Evolutionary conservation across 1,140 invertebrate species (phyloP).

Genomic region (Schlechtendalia chinensis): DNA sequence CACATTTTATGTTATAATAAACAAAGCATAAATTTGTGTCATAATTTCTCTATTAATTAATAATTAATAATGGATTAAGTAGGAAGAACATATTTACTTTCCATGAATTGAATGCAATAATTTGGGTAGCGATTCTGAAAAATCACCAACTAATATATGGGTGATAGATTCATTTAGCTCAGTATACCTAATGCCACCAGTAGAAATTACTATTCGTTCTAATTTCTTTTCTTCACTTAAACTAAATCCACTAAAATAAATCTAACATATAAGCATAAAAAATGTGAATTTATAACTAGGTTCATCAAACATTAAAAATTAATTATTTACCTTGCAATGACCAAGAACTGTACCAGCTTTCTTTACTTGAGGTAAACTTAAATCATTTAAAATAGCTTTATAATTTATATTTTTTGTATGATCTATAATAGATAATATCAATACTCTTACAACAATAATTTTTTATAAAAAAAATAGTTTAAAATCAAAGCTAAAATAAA

Average conservation of each 20-base stretch:
- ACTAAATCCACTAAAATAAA: conserved; percentile 69
- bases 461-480: no score
- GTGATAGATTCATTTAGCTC: conserved; percentile 73
- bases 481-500: background rate
- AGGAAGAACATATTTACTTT: conserved; percentile 11
- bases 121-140: conserved; percentile 54
- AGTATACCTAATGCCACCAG: conserved; percentile 77
- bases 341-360: conserved; percentile 41
- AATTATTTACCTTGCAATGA: conserved; percentile 47
- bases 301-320: background rate
- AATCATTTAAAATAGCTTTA: conserved; percentile 51
- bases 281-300: background rate
- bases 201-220: conserved; percentile 72
- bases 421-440: background rate
- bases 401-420: conserved; percentile 45
- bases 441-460: background rate
- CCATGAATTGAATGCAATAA: conserved; percentile 42
- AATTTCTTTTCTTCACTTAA: conserved; percentile 69
- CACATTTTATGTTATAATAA: background rate
- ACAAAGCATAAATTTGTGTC: no score
- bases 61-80: background rate
- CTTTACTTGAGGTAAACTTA: conserved; percentile 50
- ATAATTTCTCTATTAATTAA: background rate
- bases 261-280: conserved; percentile 65
- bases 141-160: conserved; percentile 73